Base-by-base conservation (phyloP, 2,888 invertebrate genomes). In the Sarcophaga rosellei region DNA sequence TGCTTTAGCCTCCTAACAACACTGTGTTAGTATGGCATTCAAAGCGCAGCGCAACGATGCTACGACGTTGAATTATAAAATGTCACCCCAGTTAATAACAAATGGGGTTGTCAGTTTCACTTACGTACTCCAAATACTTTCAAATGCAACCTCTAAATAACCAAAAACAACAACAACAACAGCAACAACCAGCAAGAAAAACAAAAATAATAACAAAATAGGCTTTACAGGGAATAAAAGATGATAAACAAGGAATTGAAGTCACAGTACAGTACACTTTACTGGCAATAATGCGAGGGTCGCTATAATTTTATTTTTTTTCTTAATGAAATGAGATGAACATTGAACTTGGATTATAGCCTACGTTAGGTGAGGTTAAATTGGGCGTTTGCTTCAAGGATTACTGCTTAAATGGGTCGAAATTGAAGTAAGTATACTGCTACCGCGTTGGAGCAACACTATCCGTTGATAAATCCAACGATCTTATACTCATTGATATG, bases 41-140 rank as follows among this genome's bases (percentile, higher is more conserved):
- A 17, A 11, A 44, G 25, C 8, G 35, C 63, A 74, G 17, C 47
- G 77, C 61, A 81, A 35, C 35, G 35, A 10, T 35, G 2, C 35
- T 11, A 45, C 53, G 17, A 20, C 45, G 23, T 35, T 70, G 17
- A 81, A 59, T 79, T 81, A 35, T 45, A 73, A 57, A 68, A 61
- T 83, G 59, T 77, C 69, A 83, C 35, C 83, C 72, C 63, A 80
- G 59, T 75, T 77, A 75, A 66, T 15, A 74, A 86, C n/a, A 74
- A 86, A 61, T 79, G 57, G 73, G 61, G 63, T 63, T 86, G 65
- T 77, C 69, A 74, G 73, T 77, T 74, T 74, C 12, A 65, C 47
- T 78, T 45, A 21, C 25, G 47, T 57, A 66, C 65, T 57, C 10
- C 53, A 74, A 83, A 65, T 74, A 25, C 57, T 69, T 77, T 62